These are phyloP conservation scores for Diorhabda sublineata DNA, from an alignment of 1,140 invertebrate species.

Conservation along the genomic window DNA sequence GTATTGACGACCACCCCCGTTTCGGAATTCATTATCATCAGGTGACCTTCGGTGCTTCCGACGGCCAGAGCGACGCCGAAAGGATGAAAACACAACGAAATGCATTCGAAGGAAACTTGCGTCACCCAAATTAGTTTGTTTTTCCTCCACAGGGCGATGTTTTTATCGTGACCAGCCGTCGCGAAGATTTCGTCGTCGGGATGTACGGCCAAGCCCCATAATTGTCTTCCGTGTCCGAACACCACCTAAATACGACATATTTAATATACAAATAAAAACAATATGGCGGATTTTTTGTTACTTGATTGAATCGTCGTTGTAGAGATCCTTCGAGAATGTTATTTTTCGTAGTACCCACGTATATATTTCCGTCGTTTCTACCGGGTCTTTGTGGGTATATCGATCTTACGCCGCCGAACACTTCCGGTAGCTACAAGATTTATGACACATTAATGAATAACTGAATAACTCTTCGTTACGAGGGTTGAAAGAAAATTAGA, in stretches of 20 bases:
- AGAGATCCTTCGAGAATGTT: conserved; percentile 90
- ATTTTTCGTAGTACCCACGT: conserved; percentile 89
- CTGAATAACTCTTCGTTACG: not conserved
- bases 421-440: conserved; percentile 68
- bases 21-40: conserved; percentile 79
- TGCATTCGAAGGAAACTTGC: conserved; percentile 81
- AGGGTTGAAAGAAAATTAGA: not conserved
- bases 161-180: conserved; percentile 88
- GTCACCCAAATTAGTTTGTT: conserved; percentile 83
- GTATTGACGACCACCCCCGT: conserved; percentile 78
- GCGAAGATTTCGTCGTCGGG: conserved; percentile 89
- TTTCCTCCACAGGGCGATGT: conserved; percentile 83
- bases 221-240: conserved; percentile 84
- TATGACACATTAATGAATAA: not conserved
- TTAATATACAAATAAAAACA: too few relatives aligned
- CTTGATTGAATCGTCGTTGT: conserved; percentile 83
- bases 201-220: conserved; percentile 86
- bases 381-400: conserved; percentile 82
- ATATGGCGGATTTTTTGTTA: conserved; percentile 38
- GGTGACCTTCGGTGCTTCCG: conserved; percentile 82
- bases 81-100: conserved; percentile 82
- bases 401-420: conserved; percentile 76
- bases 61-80: conserved; percentile 80
- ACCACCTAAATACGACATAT: conserved; percentile 58
- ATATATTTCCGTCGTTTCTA: conserved; percentile 83